phyloP scores from a whole-genome alignment of 2,888 invertebrate genomes.

The Euzophera pinguis region DNA sequence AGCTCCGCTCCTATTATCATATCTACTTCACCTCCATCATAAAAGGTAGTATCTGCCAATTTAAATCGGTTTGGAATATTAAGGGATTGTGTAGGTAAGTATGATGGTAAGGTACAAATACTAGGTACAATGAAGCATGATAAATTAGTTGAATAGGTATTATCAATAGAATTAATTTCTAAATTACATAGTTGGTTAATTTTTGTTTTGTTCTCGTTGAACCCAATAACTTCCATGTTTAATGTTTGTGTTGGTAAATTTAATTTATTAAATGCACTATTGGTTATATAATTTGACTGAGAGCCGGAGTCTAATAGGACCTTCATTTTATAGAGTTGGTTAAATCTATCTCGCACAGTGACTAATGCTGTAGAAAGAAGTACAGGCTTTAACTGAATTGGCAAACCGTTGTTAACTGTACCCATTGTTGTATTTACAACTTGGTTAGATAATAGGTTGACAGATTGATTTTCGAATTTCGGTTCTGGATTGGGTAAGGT shows the following conservation, averaged over 20 bases:
- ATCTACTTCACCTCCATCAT: background rate
- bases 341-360: background rate
- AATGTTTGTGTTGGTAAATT: background rate
- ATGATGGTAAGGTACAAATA: background rate
- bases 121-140: background rate
- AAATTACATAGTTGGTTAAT: background rate
- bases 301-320: background rate
- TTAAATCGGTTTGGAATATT: background rate
- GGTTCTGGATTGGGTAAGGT: background rate
- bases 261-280: slow-evolving; percentile 4
- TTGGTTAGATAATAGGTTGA: background rate
- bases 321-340: background rate
- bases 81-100: background rate
- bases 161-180: background rate
- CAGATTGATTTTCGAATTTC: background rate
- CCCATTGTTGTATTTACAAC: background rate
- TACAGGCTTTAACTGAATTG: background rate
- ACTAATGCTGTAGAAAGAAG: background rate
- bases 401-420: background rate
- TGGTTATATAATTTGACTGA: background rate
- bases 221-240: background rate
- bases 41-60: background rate
- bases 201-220: background rate
- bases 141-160: background rate
- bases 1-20: background rate